Base-by-base conservation (phyloP, 2,113 vertebrate genomes). In the Nothoprocta pentlandii region DNA sequence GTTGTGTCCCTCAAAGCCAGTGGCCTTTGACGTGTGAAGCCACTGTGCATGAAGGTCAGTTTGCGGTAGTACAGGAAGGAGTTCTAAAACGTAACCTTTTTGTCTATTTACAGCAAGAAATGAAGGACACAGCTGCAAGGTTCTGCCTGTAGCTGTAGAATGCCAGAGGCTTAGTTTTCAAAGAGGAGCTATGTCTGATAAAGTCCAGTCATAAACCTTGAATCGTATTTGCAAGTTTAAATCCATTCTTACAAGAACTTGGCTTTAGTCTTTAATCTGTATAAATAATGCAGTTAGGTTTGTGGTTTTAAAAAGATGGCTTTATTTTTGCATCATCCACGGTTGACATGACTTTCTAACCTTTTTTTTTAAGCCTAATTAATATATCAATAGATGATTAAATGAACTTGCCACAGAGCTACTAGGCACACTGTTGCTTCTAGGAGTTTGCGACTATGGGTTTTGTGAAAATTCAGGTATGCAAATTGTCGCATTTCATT, bases 41-140 rank as follows among this genome's bases (percentile, higher is more conserved):
- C 98, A 98, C 98, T 99, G 98, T 98, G 97, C 98, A 96, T 97
- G 96, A 96, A 98, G 98, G 98, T 98, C 97, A 98, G 98, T 98
- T 98, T 85, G 66, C 94, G 88, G 67, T 97, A 96, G 93, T 92
- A 94, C 96, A 98, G 98, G 97, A 98, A 98, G 97, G 97, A 97
- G 58, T 94, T 71, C 92, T 95, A 94, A 97, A 93, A 42, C 69
- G 63, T 96, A 96, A 97, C 89, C 46, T 97, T 58, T 70, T 68
- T 56, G 26, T 97, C 96, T 95, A 54, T 93, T 97, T 95, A 79
- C 96, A 96, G 97, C 91, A 80, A 94, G 89, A 86, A 89, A 86
- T 59, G 71, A 89, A 96, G 84, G 77, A 77, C 66, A 82, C 92
- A 87, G 93, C 51, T 92, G 80, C 96, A 85, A 75, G 90, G 75